Evolutionary conservation across 2,888 invertebrate species (phyloP), one percentile per base, ranked within the genome.

Genomic region (Cremastobaeus sp.): DNA sequence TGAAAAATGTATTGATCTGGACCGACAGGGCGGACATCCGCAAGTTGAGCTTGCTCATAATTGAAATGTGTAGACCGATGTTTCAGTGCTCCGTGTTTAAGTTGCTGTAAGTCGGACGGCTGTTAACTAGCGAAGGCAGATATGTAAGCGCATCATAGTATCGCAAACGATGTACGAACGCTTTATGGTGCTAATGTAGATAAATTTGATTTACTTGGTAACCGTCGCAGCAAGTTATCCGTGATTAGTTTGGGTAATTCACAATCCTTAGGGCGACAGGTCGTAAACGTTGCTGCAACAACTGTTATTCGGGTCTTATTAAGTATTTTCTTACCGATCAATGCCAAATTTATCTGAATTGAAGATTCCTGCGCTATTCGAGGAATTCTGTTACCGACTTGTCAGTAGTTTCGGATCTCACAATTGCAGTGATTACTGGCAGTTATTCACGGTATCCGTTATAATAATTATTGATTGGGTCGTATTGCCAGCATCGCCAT

Each of bases 201-300:
- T 70, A 70, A 77, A 75, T 77, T 73, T 77, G 75, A 77, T 75
- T 70, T 73, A 71, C 70, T 66, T 70, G 74, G 70, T 47, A 69
- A 69, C 71, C 71, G 74, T 77, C 70, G 62, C 48, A 52, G 48
- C 69, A 57, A 76, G 69, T 77, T 76, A 77, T 76, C 69, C 74
- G 15, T 69, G 75, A 77, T 77, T 77, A 77, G 74, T 73, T 72
- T 60, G 60, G 71, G 28, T 72, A 59, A 30, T 43, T 65, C 65
- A 60, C 69, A 69, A 39, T 43, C 74, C 52, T 71, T 60, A 68
- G 60, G 37, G 52, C 62, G 57, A 76, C 52, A 64, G 50, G 43
- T 62, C 73, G 62, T 76, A 74, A 76, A 71, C 34, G 59, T 77
- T 71, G 59, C 30, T 59, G 39, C 71, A 75, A 72, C 72, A 76